Evolutionary conservation across 2,797 vertebrate species (phyloP).

Genomic region (Crenuchus spilurus): DNA sequence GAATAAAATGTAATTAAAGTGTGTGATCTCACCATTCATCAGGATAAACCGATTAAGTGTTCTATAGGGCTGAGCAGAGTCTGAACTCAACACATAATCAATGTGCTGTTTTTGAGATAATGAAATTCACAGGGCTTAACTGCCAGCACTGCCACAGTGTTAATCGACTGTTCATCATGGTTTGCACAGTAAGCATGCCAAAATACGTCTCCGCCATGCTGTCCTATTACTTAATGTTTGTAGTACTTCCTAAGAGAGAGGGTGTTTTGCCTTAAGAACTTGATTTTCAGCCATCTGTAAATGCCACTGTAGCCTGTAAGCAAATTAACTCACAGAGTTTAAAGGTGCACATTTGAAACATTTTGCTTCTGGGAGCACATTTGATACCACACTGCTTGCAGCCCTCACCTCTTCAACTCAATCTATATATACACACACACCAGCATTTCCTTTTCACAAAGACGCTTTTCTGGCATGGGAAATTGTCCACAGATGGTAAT

Average conservation of each 20-base stretch:
- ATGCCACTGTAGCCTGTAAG: constrained; percentile 35
- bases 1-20: constrained; percentile 15
- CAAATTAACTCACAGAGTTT: constrained; percentile 33
- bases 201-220: not conserved
- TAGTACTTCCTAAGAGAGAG: constrained; percentile 25
- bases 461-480: constrained; percentile 38
- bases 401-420: not conserved
- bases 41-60: constrained; percentile 7
- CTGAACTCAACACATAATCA: constrained; percentile 16
- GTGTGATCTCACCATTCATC: constrained; percentile 2
- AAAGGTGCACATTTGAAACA: not conserved
- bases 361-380: not conserved
- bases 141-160: not conserved
- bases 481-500: constrained; percentile 41
- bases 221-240: constrained; percentile 8
- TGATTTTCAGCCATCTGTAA: constrained; percentile 22
- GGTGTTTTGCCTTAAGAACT: not conserved
- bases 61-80: not conserved
- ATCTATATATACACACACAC: constrained; percentile 9
- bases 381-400: constrained; percentile 8
- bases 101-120: constrained; percentile 21
- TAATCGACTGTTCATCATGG: constrained; percentile 4
- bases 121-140: constrained; percentile 17
- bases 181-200: not conserved
- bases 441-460: not conserved